phyloP scores from a whole-genome alignment of 1,140 invertebrate species.

The Magallana ariakensis region DNA sequence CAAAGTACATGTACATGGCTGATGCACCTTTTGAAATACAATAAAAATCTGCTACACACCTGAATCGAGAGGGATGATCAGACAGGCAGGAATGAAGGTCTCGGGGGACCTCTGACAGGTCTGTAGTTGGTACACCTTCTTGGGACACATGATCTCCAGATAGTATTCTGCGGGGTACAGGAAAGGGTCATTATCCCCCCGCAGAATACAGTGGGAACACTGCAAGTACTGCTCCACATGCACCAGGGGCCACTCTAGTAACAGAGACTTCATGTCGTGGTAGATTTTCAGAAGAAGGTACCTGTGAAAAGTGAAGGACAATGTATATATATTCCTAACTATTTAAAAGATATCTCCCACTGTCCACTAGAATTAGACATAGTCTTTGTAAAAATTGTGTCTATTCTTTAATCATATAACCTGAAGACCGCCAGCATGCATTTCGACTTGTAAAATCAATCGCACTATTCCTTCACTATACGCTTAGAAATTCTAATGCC shows the following conservation, averaged over 20 bases:
- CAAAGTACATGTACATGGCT: too few species aligned
- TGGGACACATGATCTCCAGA: conserved; percentile 68
- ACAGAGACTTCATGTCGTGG: conserved; percentile 63
- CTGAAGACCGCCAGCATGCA: too few species aligned
- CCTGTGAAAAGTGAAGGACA: not conserved
- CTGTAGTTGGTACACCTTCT: conserved; percentile 61
- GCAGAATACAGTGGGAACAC: conserved; percentile 72
- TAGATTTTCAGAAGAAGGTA: conserved; percentile 65
- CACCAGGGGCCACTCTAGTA: conserved; percentile 75
- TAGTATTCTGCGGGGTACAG: conserved; percentile 67
- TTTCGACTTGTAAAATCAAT: too few species aligned
- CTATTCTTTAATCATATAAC: too few species aligned
- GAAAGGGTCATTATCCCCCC: conserved; percentile 63
- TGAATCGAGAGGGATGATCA: conserved; percentile 72
- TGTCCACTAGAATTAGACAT: too few species aligned
- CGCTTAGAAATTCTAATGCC: too few species aligned
- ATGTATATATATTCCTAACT: too few species aligned
- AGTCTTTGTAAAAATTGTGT: too few species aligned
- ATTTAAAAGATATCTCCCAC: too few species aligned
- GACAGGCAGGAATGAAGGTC: conserved; percentile 66
- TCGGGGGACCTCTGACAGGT: conserved; percentile 66
- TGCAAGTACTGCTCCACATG: conserved; percentile 65
- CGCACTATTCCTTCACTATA: too few species aligned
- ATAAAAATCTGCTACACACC: conserved; percentile 56
- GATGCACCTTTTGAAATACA: too few species aligned